Percentiles rank a stretch among this genome's conserved stretches.
Conservation (phyloP, 2,113 vertebrate genomes). For the Clarias magur region DNA sequence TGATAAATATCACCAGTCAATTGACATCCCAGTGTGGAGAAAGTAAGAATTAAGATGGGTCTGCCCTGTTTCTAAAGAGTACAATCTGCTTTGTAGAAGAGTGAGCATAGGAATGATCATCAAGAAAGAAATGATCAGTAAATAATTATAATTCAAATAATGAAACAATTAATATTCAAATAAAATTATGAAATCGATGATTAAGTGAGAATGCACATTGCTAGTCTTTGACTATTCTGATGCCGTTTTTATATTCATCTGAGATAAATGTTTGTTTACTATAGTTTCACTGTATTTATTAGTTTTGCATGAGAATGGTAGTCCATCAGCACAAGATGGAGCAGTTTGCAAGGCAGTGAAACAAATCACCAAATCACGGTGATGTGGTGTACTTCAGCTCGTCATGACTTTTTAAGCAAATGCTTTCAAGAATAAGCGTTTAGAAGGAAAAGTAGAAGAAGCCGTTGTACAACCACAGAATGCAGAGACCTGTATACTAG, state of each 20-base stretch:
- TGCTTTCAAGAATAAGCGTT: neutral
- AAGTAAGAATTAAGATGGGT: neutral
- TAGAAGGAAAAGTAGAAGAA: too few species aligned
- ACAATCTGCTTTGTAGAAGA: neutral
- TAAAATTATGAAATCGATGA: too few species aligned
- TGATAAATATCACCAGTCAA: constrained; percentile 34
- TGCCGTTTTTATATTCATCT: neutral
- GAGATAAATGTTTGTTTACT: neutral
- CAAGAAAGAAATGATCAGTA: neutral
- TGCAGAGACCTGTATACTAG: neutral
- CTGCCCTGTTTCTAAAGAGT: neutral
- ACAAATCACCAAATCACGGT: neutral
- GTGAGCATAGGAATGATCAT: neutral
- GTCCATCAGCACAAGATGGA: constrained; percentile 30
- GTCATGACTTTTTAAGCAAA: neutral
- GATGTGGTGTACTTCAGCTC: neutral
- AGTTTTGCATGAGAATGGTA: neutral
- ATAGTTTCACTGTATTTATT: neutral
- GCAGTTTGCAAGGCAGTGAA: constrained; percentile 7
- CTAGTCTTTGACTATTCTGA: neutral
- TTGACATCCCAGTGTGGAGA: constrained; percentile 20
- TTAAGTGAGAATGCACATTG: neutral
- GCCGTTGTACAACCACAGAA: neutral
- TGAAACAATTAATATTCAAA: too few species aligned
- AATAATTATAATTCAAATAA: too few species aligned